Evolutionary conservation across 1,140 invertebrate species (phyloP).

Genomic region (Drosophila elegans): DNA sequence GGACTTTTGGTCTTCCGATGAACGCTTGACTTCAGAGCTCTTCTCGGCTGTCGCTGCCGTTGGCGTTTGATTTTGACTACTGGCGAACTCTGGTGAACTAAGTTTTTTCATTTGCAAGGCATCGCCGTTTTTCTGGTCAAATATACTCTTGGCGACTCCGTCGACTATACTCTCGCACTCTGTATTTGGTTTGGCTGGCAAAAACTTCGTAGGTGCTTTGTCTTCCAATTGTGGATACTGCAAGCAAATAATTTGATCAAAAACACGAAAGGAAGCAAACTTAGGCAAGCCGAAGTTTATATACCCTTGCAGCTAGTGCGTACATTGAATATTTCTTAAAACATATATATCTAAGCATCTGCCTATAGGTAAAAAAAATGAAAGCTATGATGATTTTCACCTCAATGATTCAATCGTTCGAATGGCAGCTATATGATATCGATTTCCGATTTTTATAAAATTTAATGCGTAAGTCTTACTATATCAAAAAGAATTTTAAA

Average conservation of each 20-base stretch:
- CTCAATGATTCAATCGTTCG: too few relatives aligned
- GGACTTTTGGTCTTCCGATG: constrained; percentile 72
- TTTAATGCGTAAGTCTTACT: too few relatives aligned
- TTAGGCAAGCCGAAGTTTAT: too few relatives aligned
- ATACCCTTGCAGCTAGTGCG: too few relatives aligned
- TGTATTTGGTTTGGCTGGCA: constrained; percentile 24
- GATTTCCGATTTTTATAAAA: too few relatives aligned
- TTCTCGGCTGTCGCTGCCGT: constrained; percentile 19
- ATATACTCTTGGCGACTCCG: constrained; percentile 1
- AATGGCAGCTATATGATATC: too few relatives aligned
- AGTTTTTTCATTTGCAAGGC: constrained; percentile 8
- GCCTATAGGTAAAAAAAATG: too few relatives aligned
- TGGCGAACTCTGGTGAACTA: background rate
- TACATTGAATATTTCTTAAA: too few relatives aligned
- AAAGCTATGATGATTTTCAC: too few relatives aligned
- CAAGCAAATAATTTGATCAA: background rate
- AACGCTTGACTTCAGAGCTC: constrained; percentile 30
- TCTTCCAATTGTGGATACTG: constrained; percentile 56
- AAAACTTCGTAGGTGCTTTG: constrained; percentile 21
- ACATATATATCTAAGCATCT: too few relatives aligned
- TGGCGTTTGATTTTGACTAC: constrained; percentile 13
- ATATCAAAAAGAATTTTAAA: too few relatives aligned
- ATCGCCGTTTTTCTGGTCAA: constrained; percentile 19
- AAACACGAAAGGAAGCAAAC: background rate
- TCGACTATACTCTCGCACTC: constrained; percentile 5